Evolutionary conservation across 92 coral and sea anemone species (phyloP).

Genomic region (Parazoanthus darwini): DNA sequence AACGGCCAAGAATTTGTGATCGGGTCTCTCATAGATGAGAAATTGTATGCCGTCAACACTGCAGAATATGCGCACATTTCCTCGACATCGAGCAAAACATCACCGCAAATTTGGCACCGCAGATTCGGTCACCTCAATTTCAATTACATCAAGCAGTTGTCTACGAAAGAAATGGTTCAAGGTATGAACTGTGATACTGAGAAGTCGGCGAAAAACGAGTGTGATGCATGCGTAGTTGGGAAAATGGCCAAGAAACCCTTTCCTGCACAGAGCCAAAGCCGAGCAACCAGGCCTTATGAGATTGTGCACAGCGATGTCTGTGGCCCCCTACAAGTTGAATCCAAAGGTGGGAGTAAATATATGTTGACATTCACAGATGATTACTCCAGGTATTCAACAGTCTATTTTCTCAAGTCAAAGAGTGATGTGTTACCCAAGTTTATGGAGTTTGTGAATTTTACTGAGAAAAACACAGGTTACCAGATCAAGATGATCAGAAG

Average conservation of each 20-base stretch:
- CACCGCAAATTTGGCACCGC: slow-evolving; percentile 40
- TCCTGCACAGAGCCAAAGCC: slow-evolving; percentile 25
- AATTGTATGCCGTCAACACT: slow-evolving; percentile 45
- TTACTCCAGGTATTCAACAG: slow-evolving; percentile 44
- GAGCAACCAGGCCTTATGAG: slow-evolving; percentile 39
- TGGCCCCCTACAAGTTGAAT: slow-evolving; percentile 46
- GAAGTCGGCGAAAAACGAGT: not conserved
- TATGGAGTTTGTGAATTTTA: slow-evolving; percentile 46
- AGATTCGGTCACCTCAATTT: slow-evolving; percentile 49
- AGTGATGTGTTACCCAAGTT: slow-evolving; percentile 41
- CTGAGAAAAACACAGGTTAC: slow-evolving; percentile 41
- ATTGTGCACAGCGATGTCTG: slow-evolving; percentile 46
- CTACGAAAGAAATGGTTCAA: slow-evolving; percentile 38
- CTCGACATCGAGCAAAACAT: slow-evolving; percentile 29
- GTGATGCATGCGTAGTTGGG: slow-evolving; percentile 36
- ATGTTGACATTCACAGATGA: slow-evolving; percentile 48
- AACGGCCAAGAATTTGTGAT: slow-evolving; percentile 41
- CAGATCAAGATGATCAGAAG: slow-evolving; percentile 36
- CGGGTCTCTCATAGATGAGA: slow-evolving; percentile 37
- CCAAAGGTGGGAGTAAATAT: slow-evolving; percentile 48
- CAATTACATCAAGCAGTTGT: slow-evolving; percentile 38
- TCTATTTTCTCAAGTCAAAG: slow-evolving; percentile 46
- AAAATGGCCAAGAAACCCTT: slow-evolving; percentile 37
- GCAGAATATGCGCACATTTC: slow-evolving; percentile 38
- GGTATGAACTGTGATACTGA: slow-evolving; percentile 34